phyloP scores from a whole-genome alignment of 1,140 invertebrate genomes.

The Antheraea pernyi region DNA sequence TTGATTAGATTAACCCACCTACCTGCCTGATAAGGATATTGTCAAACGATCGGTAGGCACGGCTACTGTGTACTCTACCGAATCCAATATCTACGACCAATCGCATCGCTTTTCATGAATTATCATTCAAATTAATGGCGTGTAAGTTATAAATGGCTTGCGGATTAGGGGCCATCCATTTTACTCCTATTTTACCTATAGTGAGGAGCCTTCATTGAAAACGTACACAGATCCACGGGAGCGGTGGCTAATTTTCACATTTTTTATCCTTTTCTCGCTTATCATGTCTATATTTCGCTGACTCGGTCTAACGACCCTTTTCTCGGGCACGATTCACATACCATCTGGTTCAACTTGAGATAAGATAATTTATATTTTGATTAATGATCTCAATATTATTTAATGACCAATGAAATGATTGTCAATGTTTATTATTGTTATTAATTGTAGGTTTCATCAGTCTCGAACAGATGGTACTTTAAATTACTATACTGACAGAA shows the following conservation, averaged over 20 bases:
- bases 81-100: constrained; percentile 60
- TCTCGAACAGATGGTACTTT: no score
- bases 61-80: constrained; percentile 44
- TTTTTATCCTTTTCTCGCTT: constrained; percentile 43
- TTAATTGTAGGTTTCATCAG: no score
- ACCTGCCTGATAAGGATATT: constrained; percentile 44
- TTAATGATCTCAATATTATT: no score
- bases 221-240: constrained; percentile 74
- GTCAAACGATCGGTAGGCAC: constrained; percentile 38
- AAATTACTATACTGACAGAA: no score
- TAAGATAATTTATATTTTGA: no score
- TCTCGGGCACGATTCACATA: constrained; percentile 64
- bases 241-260: constrained; percentile 68
- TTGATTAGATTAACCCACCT: constrained; percentile 36
- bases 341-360: no score
- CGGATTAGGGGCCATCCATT: constrained; percentile 72
- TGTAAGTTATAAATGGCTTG: constrained; percentile 76
- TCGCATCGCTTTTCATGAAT: constrained; percentile 60
- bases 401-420: no score
- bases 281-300: constrained; percentile 23
- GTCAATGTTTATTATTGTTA: no score
- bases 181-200: constrained; percentile 77
- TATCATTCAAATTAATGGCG: constrained; percentile 77
- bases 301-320: constrained; percentile 62
- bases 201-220: constrained; percentile 76